Evolutionary conservation across 2,113 vertebrate genomes (phyloP).

Genomic region (Vidua macroura): DNA sequence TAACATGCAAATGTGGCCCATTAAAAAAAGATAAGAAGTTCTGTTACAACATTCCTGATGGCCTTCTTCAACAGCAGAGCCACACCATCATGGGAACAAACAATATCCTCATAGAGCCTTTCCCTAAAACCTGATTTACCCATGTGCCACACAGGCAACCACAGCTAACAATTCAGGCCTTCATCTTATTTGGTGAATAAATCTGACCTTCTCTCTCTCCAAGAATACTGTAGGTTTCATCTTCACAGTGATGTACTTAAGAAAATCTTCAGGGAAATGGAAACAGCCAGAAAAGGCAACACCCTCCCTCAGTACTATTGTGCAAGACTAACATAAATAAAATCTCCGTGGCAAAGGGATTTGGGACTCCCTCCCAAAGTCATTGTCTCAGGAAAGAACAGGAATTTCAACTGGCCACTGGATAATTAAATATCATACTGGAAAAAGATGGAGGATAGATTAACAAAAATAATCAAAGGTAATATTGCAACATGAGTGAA

Average conservation of each 20-base stretch:
- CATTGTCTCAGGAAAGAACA: background rate
- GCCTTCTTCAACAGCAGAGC: background rate
- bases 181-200: background rate
- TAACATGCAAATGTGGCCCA: background rate
- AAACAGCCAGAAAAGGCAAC: background rate
- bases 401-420: slow-evolving; percentile 64
- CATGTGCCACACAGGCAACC: background rate
- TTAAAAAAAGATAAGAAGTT: background rate
- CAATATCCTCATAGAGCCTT: background rate
- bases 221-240: slow-evolving; percentile 19
- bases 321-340: slow-evolving; percentile 22
- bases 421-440: slow-evolving; percentile 44
- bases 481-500: slow-evolving; percentile 60
- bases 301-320: background rate
- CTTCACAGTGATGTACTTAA: slow-evolving; percentile 64
- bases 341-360: slow-evolving; percentile 1
- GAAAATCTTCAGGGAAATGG: background rate
- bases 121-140: background rate
- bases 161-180: background rate
- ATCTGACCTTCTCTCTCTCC: background rate
- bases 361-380: background rate
- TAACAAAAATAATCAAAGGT: slow-evolving; percentile 23
- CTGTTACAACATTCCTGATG: background rate
- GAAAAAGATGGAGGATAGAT: slow-evolving; percentile 49
- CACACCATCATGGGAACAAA: background rate